phyloP scores from a whole-genome alignment of 2,888 invertebrate species.

The Latrodectus elegans region DNA sequence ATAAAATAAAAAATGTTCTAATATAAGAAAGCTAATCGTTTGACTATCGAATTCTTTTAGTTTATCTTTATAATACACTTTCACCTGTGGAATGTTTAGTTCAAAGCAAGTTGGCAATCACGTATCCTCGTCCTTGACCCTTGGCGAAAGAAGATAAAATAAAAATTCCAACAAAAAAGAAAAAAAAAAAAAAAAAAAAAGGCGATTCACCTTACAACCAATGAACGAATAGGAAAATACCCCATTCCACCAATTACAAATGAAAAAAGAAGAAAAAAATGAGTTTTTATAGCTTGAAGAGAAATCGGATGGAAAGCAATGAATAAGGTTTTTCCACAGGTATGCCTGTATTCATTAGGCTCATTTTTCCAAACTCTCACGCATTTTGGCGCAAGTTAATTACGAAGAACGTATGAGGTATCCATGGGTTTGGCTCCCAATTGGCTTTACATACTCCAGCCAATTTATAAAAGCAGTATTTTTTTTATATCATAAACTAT shows the following conservation, averaged over 20 bases:
- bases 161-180: not conserved
- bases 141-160: not conserved
- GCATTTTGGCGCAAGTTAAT: too few species aligned
- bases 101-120: not conserved
- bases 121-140: slow-evolving; percentile 1
- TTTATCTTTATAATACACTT: not conserved
- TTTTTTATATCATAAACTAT: too few species aligned
- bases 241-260: not conserved
- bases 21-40: not conserved
- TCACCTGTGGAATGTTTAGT: not conserved
- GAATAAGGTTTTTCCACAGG: not conserved
- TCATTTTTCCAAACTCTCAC: too few species aligned
- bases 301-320: not conserved
- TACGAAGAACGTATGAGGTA: too few species aligned
- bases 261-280: not conserved
- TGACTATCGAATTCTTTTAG: not conserved
- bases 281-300: not conserved
- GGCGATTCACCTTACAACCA: not conserved
- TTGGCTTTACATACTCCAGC: too few species aligned
- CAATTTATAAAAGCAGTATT: too few species aligned
- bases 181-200: too few species aligned
- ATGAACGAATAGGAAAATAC: not conserved
- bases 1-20: not conserved
- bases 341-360: too few species aligned
- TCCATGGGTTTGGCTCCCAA: too few species aligned